These are phyloP conservation scores for Brachystomella parvula DNA, from an alignment of 1,140 invertebrate genomes.

Conservation along the genomic window DNA sequence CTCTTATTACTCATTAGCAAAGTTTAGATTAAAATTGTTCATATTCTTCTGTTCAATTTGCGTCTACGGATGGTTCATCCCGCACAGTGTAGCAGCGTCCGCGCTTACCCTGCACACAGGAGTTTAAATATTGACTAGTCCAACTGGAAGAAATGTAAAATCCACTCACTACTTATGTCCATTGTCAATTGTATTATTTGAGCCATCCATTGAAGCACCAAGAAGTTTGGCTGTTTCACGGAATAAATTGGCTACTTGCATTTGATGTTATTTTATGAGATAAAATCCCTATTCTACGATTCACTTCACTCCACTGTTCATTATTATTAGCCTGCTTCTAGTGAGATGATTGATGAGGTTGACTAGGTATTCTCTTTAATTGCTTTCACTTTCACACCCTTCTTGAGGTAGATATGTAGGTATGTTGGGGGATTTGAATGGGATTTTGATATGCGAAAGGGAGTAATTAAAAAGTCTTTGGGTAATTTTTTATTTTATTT, in stretches of 20 bases:
- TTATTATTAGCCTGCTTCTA: background rate
- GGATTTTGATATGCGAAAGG: background rate
- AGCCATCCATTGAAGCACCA: slow-evolving; percentile 51
- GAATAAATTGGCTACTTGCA: slow-evolving; percentile 63
- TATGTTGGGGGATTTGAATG: slow-evolving; percentile 10
- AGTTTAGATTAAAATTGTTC: too few relatives aligned
- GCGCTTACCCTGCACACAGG: too few relatives aligned
- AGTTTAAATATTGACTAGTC: too few relatives aligned
- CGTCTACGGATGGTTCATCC: too few relatives aligned
- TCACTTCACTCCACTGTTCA: background rate
- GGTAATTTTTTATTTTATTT: background rate
- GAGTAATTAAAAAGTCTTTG: slow-evolving; percentile 1
- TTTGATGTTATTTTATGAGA: slow-evolving; percentile 36
- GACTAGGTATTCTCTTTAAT: background rate
- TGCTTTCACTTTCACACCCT: background rate
- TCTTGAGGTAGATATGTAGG: background rate
- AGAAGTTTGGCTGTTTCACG: slow-evolving; percentile 58
- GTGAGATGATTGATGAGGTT: background rate
- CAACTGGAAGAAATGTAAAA: too few relatives aligned
- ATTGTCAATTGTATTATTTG: slow-evolving; percentile 29
- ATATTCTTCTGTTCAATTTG: too few relatives aligned
- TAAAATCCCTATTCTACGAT: background rate
- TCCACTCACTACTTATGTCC: too few relatives aligned
- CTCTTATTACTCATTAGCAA: too few relatives aligned
- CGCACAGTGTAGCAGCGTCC: too few relatives aligned